Evolutionary conservation across 2,113 vertebrate species (phyloP), one percentile per base, ranked within the genome.

Genomic region (Oreochromis niloticus): DNA sequence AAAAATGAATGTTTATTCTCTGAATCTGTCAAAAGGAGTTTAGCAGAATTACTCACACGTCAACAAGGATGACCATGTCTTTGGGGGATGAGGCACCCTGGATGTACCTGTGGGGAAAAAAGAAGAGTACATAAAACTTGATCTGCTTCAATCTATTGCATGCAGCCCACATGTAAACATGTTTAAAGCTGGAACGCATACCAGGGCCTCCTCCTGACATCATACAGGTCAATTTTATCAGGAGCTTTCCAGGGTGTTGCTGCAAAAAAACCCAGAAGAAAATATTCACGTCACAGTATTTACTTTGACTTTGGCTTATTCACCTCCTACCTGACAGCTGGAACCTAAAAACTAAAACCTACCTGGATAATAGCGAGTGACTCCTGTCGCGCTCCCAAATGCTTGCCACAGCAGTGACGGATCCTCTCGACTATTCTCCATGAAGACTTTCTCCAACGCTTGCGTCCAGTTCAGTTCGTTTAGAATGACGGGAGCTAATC

Each of bases 61-160:
- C 99, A 73, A 99, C 98, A 1, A 99, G 99, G 95, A 99, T 99
- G 94, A 99, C 98, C 98, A 99, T 99, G 92, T 99, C 99, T 96
- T 99, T 99, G 1, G 99, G 98, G 0, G 99, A 99, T 0, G 99
- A 99, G 48, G 99, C 99, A 0, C 99, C 99, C 92, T 99, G 98
- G 91, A 99, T 99, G 88, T 99, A 99, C 99, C 99, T 99, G 96
- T 3, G 85, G 52, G 36, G 4, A 83, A 87, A 56, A 75, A 41
- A 83, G 5, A 5, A 86, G 6, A 71, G 24, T 0, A 19, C 2
- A n/a, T 27, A 83, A 3, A 24, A 52, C 6, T 30, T 52, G 14
- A 84, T 41, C 41, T 5, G 7, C 80, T 7, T 17, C 19, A 68
- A 80, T 78, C 3, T n/a, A 22, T 7, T 80, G 17, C 27, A 79